Base-by-base conservation (phyloP, 1,140 invertebrate genomes). In the Drosophila malerkotliana region DNA sequence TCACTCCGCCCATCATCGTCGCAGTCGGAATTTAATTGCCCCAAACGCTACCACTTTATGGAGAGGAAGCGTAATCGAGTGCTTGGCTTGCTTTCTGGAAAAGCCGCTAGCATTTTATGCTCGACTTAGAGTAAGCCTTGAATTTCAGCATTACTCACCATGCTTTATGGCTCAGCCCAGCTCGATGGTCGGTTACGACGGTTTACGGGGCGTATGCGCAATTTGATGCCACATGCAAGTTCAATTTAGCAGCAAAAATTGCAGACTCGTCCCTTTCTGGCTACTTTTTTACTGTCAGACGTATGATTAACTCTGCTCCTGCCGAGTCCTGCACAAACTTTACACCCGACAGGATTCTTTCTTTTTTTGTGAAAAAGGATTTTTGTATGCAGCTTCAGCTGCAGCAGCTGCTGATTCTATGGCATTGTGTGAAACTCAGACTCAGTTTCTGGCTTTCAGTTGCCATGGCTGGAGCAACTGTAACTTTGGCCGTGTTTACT, bases 181-280 rank as follows among this genome's bases (percentile, higher is more conserved):
- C 15, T 30, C 2, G 6, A 18, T 21, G 34, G 37, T 28, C 26
- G 26, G 26, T 28, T 26, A 26, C 26, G 26, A 28, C 26, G 47
- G 39, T n/a, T 64, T 73, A 73, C 72, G 32, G 45, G 72, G 77
- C 81, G 66, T 84, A 84, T 84, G 66, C 55, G 81, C 77, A 72
- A 85, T 84, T 75, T 85, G 51, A 28, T 30, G 51, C 37, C 61
- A 44, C 66, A 69, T 48, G 55, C 73, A 81, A 55, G 44, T 56
- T 53, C 51, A 75, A 73, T 64, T 62, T 74, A 67, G 55, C 73
- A 71, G 51, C 58, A 61, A 72, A 74, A 85, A 28, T 28, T 1
- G 26, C 26, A 28, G 26, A 28, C 26, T 28, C 26, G 26, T 28
- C 26, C 26, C 56, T 44, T 24, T 44, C n/a, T 44, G 30, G 61